Percentiles rank a stretch among this genome's conserved stretches.
These are phyloP conservation scores for Leucophenga varia DNA, from an alignment of 1,140 invertebrate genomes.

Conservation along the genomic window DNA sequence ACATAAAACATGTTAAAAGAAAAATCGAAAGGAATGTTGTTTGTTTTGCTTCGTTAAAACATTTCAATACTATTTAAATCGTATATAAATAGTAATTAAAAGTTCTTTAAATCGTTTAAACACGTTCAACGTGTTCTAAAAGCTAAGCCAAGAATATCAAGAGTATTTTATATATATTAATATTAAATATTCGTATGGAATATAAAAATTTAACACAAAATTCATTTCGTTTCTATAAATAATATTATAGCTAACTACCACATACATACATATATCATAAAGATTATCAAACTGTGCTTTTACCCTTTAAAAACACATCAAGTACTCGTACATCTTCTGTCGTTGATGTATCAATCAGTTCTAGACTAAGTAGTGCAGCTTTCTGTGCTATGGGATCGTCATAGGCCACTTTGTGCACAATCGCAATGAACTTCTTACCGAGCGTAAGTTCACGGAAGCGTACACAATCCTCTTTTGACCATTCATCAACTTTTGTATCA, in stretches of 20 bases:
- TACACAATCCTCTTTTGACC: conserved; percentile 45
- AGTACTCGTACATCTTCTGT: conserved; percentile 42
- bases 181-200: too few relatives aligned
- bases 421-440: conserved; percentile 44
- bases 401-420: conserved; percentile 16
- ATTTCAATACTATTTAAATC: too few relatives aligned
- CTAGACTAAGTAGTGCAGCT: conserved; percentile 23
- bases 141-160: too few relatives aligned
- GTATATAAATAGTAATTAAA: too few relatives aligned
- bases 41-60: too few relatives aligned
- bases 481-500: conserved; percentile 24
- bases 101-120: too few relatives aligned
- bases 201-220: too few relatives aligned
- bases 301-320: conserved; percentile 35
- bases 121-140: too few relatives aligned
- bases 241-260: conserved; percentile 15
- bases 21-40: too few relatives aligned
- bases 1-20: too few relatives aligned
- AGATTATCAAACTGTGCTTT: conserved; percentile 25
- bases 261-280: conserved; percentile 19
- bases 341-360: conserved; percentile 41
- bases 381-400: conserved; percentile 15
- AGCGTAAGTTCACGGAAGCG: conserved; percentile 45
- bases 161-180: too few relatives aligned
- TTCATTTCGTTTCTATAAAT: too few relatives aligned